Base-by-base conservation (phyloP, 2,797 vertebrate genomes). In the Lerista edwardsae region DNA sequence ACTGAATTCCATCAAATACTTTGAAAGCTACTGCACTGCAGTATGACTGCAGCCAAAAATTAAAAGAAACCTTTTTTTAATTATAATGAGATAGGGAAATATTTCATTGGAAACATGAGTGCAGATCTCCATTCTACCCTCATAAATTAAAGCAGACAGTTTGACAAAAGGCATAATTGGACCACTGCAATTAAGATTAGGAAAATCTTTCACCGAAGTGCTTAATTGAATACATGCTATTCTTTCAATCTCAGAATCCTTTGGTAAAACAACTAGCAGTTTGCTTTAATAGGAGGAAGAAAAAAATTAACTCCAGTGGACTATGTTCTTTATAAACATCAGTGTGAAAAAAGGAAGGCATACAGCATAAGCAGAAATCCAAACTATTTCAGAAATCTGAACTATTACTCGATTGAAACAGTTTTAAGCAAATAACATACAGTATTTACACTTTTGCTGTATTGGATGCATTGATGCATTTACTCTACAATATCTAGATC, bases 1-100 rank as follows among this genome's bases (percentile, higher is more conserved):
- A 84, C 62, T 87, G 84, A 82, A 77, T 23, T 83, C 92, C 79
- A 59, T 90, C 87, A 91, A 85, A 84, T 85, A 68, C 90, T 88
- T 61, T 62, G 7, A 75, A 83, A 88, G 74, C 80, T 65, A 47
- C 67, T 89, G 80, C 62, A 86, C 47, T 41, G 8, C 1, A 64
- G n/a, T 23, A 19, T 65, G 73, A 65, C 62, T 86, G 7, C 15
- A 92, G 80, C 62, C 86, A 91, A 76, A 91, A 87, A 87, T 55
- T 14, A 89, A 62, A 81, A 86, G 80, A 79, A 87, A 11, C 25
- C 75, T 47, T 82, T 44, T 79, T 83, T 78, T 89, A 82, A 73
- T 74, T 61, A 3, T 84, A 87, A 69, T 31, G 64, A 90, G 27
- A n/a, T 12, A 25, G 5, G 47, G n/a, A 11, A 84, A 10, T 10